phyloP scores from a whole-genome alignment of 1,140 invertebrate species.

The Drosophila triauraria region DNA sequence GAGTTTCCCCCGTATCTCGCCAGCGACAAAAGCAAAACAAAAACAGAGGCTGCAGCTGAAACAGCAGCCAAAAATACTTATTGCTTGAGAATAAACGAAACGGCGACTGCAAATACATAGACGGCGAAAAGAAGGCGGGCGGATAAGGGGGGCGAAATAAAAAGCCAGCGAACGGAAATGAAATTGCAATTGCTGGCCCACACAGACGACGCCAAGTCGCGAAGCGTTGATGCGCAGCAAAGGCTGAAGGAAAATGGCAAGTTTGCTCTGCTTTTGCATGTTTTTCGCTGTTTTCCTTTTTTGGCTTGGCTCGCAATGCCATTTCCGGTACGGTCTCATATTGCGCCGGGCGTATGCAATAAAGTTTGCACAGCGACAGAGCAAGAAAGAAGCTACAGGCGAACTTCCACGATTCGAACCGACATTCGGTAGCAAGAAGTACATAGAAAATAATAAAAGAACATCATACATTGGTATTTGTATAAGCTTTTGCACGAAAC shows the following conservation, averaged over 20 bases:
- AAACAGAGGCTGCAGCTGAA: constrained; percentile 22
- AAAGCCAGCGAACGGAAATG: constrained; percentile 73
- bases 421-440: background rate
- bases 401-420: constrained; percentile 14
- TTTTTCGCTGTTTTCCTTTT: constrained; percentile 37
- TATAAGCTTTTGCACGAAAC: background rate
- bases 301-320: constrained; percentile 51
- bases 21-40: constrained; percentile 20
- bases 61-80: constrained; percentile 62
- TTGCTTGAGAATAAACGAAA: constrained; percentile 65
- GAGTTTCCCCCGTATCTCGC: constrained; percentile 47
- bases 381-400: constrained; percentile 25
- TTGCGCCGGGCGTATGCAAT: constrained; percentile 71
- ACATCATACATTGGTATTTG: background rate
- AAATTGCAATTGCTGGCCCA: constrained; percentile 78
- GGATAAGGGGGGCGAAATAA: constrained; percentile 43
- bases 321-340: constrained; percentile 70
- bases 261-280: constrained; percentile 60
- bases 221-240: constrained; percentile 67
- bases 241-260: constrained; percentile 42
- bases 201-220: constrained; percentile 78
- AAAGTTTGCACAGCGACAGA: constrained; percentile 49
- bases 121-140: constrained; percentile 3
- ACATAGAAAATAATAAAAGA: background rate
- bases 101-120: constrained; percentile 45